Evolutionary conservation across 2,797 vertebrate species (phyloP), one percentile per base, ranked within the genome.

Genomic region (Arnoldichthys spilopterus): DNA sequence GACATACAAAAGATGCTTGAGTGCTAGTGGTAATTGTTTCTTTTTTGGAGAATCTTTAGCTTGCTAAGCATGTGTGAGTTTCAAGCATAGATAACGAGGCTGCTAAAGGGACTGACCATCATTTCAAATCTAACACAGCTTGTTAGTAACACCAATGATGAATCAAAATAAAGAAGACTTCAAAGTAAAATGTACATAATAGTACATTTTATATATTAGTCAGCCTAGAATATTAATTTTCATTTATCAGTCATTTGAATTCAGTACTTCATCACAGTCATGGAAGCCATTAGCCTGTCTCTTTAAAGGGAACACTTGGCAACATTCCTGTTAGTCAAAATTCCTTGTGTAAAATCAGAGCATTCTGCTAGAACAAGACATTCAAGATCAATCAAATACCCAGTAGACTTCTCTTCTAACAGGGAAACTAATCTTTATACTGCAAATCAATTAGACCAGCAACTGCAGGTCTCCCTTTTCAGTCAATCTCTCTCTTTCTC

Each of bases 381-480:
- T 40, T 63, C 51, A 64, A 71, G 61, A 84, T 77, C 75, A 79
- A 80, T 76, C 81, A 88, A 76, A 87, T 15, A 51, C 79, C 81
- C 61, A 22, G 74, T 56, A 79, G 84, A 86, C 87, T 80, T 54
- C 79, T 77, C 40, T 74, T 76, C 81, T 77, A 87, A 81, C 47
- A 81, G 78, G 77, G 83, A 86, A 85, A 87, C 86, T 78, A 84
- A 89, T 81, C 63, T 76, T 79, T 78, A 88, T 61, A 83, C 82
- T 74, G 78, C 40, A 78, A 81, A 86, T 88, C 54, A 24, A 89
- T 87, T 88, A 87, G 82, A 81, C 49, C 26, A 20, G 34, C 40
- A 68, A 37, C 30, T 59, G 47, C 61, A 20, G 54, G 43, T 43
- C 8, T 24, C 18, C 34, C 28, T 69, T 43, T 9, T 26, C 30